Conservation (phyloP, 2,888 invertebrate genomes). For the Thecophora atra region DNA sequence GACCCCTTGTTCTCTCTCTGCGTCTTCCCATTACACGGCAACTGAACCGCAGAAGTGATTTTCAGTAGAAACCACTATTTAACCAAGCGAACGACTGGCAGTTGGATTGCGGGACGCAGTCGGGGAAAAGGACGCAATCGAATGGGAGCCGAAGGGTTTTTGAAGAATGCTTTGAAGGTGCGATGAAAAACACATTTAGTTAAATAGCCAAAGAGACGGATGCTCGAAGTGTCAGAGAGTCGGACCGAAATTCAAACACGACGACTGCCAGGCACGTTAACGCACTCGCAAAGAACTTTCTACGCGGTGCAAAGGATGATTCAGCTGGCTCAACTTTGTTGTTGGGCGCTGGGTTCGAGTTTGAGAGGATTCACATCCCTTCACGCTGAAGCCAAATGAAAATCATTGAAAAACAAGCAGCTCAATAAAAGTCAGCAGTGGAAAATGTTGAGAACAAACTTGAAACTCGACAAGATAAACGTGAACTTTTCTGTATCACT, state of each 20-base stretch:
- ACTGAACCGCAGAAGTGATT: too few species aligned
- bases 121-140: too few species aligned
- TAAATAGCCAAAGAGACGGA: too few species aligned
- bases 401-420: slow-evolving; percentile 20
- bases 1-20: too few species aligned
- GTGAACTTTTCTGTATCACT: slow-evolving; percentile 3
- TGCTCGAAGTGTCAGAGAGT: too few species aligned
- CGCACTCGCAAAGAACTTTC: neutral
- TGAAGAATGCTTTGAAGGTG: too few species aligned
- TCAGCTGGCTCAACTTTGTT: neutral
- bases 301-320: neutral
- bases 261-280: neutral
- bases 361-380: neutral
- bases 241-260: too few species aligned
- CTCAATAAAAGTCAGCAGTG: slow-evolving; percentile 15
- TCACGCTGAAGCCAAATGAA: slow-evolving; percentile 11
- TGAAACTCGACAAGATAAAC: slow-evolving; percentile 20
- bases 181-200: too few species aligned
- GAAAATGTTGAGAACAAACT: slow-evolving; percentile 19
- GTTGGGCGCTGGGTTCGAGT: neutral
- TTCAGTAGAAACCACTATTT: neutral
- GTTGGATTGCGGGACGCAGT: too few species aligned
- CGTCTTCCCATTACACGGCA: too few species aligned
- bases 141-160: too few species aligned
- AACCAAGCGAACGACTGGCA: neutral